Evolutionary conservation across 2,888 invertebrate species (phyloP).

Genomic region (Melolontha melolontha): DNA sequence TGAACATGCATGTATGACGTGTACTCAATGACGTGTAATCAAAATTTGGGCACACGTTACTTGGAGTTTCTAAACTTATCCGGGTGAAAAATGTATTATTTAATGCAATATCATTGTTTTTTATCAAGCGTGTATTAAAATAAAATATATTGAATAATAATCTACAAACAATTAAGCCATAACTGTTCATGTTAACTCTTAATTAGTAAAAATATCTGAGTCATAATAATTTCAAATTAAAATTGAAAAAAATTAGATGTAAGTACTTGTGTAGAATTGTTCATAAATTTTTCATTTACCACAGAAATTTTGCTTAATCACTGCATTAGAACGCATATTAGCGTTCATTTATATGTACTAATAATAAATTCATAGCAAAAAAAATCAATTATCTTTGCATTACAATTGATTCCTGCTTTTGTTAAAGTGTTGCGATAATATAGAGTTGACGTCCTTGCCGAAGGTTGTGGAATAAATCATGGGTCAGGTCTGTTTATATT

Average conservation of each 20-base stretch:
- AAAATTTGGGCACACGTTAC: too few species aligned
- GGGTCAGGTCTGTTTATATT: conserved; percentile 45
- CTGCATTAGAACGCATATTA: conserved; percentile 9
- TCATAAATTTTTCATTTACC: conserved; percentile 18
- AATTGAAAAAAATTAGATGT: background rate
- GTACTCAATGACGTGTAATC: too few species aligned
- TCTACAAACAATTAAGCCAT: too few species aligned
- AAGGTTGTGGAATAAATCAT: conserved; percentile 46
- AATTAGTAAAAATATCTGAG: too few species aligned
- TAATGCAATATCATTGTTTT: too few species aligned
- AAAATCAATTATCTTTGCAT: conserved; percentile 38
- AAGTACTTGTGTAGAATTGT: background rate
- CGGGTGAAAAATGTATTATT: too few species aligned
- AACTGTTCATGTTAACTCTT: too few species aligned
- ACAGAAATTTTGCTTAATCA: conserved; percentile 15
- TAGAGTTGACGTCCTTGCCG: conserved; percentile 45
- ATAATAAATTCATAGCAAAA: conserved; percentile 18
- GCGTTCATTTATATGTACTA: conserved; percentile 3
- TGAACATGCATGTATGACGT: too few species aligned
- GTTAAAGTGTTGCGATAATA: conserved; percentile 26
- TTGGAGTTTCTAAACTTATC: too few species aligned
- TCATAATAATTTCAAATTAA: conserved; percentile 8
- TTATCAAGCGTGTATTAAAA: too few species aligned
- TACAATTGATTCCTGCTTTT: conserved; percentile 30
- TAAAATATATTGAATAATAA: too few species aligned